These are phyloP conservation scores for Agonopterix subpropinquella DNA, from an alignment of 2,888 invertebrate genomes.

Conservation along the genomic window DNA sequence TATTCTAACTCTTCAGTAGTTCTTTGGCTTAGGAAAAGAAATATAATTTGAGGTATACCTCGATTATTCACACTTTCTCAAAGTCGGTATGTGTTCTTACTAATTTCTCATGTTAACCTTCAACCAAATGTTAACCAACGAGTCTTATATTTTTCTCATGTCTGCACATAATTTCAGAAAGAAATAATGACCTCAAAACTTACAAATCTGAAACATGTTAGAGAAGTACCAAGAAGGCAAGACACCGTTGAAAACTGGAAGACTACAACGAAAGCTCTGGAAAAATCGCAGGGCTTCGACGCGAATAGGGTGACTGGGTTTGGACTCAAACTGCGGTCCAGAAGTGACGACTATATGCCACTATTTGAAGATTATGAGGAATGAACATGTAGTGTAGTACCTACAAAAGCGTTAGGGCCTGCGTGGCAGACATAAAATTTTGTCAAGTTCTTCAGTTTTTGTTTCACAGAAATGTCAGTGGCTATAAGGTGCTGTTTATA, in stretches of 20 bases:
- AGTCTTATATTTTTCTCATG: not conserved
- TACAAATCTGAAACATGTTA: conserved; percentile 35
- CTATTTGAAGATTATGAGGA: conserved; percentile 58
- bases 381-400: conserved; percentile 12
- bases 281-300: conserved; percentile 40
- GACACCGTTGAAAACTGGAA: conserved; percentile 42
- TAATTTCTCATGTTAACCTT: too few species aligned
- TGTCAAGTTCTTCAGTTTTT: too few species aligned
- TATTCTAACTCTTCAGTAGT: too few species aligned
- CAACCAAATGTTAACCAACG: too few species aligned
- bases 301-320: conserved; percentile 49
- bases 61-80: too few species aligned
- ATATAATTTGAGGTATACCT: too few species aligned
- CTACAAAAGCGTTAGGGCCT: too few species aligned
- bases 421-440: too few species aligned
- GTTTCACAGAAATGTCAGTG: too few species aligned
- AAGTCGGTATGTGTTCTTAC: too few species aligned
- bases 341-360: conserved; percentile 58
- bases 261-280: conserved; percentile 32
- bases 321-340: conserved; percentile 51
- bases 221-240: conserved; percentile 37
- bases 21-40: too few species aligned
- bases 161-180: conserved; percentile 38
- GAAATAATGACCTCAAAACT: conserved; percentile 46
- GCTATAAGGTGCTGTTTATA: too few species aligned